These are phyloP conservation scores for Caenorhabditis virilis DNA, from an alignment of 2,888 invertebrate genomes.

Conservation along the genomic window DNA sequence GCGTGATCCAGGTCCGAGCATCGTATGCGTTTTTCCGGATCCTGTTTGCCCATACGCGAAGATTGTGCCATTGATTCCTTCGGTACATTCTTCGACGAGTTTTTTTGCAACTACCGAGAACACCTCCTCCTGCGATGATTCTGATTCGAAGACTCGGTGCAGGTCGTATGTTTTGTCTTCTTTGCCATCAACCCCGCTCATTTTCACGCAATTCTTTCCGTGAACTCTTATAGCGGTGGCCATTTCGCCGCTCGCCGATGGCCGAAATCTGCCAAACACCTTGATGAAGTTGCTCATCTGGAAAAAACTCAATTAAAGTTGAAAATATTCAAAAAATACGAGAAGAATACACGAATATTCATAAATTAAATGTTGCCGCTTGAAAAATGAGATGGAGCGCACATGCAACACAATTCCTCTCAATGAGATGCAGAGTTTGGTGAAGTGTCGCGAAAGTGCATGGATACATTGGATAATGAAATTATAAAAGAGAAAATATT, in stretches of 20 bases:
- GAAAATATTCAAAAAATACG: too few relatives aligned
- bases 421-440: too few relatives aligned
- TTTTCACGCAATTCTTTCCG: conserved; percentile 6
- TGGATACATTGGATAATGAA: too few relatives aligned
- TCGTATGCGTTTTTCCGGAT: conserved; percentile 71
- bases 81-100: conserved; percentile 70
- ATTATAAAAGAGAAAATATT: too few relatives aligned
- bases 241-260: conserved; percentile 7
- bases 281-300: too few relatives aligned
- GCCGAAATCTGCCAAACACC: conserved; percentile 19
- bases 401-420: too few relatives aligned
- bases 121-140: conserved; percentile 48
- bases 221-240: conserved; percentile 2
- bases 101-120: conserved; percentile 68
- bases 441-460: too few relatives aligned
- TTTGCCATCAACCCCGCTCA: conserved; percentile 8
- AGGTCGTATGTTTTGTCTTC: conserved; percentile 18
- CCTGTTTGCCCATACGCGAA: conserved; percentile 72
- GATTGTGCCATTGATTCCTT: conserved; percentile 71
- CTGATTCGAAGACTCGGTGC: conserved; percentile 12
- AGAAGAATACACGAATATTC: too few relatives aligned
- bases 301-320: too few relatives aligned
- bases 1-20: conserved; percentile 68
- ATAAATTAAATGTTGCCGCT: too few relatives aligned
- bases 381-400: too few relatives aligned